These are phyloP conservation scores for Operophtera brumata DNA, from an alignment of 2,888 invertebrate genomes.

Conservation along the genomic window DNA sequence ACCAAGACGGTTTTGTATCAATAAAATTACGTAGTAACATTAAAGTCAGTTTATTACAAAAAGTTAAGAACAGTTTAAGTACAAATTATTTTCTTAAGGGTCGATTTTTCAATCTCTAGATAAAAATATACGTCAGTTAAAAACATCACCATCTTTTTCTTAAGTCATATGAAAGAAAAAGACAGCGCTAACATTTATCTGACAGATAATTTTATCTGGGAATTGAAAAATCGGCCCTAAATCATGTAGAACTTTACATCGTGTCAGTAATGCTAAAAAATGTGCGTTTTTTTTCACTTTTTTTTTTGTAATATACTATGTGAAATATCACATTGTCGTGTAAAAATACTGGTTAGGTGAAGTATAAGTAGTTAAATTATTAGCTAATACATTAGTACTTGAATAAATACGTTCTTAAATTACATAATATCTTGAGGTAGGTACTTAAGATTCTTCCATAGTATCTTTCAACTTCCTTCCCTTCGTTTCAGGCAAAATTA, in stretches of 20 bases:
- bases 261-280: not conserved
- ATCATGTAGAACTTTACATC: not conserved
- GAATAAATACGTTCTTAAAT: not conserved
- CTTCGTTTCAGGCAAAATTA: constrained; percentile 58
- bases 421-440: not conserved
- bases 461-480: constrained; percentile 52
- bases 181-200: too few relatives aligned
- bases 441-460: constrained; percentile 34
- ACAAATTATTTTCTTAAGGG: not conserved
- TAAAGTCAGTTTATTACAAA: too few relatives aligned
- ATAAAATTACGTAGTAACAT: too few relatives aligned
- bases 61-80: not conserved
- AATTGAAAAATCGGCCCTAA: too few relatives aligned
- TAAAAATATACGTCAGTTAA: too few relatives aligned
- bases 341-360: not conserved
- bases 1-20: too few relatives aligned
- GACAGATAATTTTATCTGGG: too few relatives aligned
- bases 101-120: too few relatives aligned
- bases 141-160: too few relatives aligned
- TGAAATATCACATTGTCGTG: not conserved
- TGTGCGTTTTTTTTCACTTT: not conserved
- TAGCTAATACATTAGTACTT: not conserved
- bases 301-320: not conserved
- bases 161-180: too few relatives aligned
- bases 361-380: not conserved